Conservation (phyloP, 2,888 invertebrate genomes). For the Caradrina kadenii region DNA sequence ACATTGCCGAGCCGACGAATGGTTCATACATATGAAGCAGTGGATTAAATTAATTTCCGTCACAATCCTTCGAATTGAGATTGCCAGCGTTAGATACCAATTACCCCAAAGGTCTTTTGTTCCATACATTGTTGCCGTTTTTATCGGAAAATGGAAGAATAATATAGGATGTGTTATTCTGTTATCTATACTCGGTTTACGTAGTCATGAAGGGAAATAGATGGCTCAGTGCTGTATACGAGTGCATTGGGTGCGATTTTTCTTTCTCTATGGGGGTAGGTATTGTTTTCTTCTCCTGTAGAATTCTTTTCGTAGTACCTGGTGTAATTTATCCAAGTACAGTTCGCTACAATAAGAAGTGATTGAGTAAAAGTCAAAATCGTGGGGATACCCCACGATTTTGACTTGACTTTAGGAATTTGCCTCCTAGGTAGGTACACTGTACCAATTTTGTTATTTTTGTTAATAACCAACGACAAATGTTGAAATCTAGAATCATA, state of each 20-base stretch:
- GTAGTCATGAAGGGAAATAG: slow-evolving; percentile 23
- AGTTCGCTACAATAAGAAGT: neutral
- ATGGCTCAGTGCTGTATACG: slow-evolving; percentile 21
- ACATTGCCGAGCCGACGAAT: too few species aligned
- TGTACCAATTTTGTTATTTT: too few species aligned
- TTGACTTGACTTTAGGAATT: too few species aligned
- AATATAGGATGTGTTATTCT: slow-evolving; percentile 16
- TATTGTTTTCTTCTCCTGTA: neutral
- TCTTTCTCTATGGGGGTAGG: slow-evolving; percentile 1
- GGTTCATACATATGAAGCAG: neutral
- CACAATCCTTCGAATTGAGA: neutral
- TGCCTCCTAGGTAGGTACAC: too few species aligned
- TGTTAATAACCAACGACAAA: too few species aligned
- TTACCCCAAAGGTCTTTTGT: neutral
- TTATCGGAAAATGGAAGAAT: slow-evolving; percentile 26
- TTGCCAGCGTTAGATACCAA: neutral
- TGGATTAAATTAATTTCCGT: neutral
- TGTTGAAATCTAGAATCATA: too few species aligned
- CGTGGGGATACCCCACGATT: too few species aligned
- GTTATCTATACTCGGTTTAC: slow-evolving; percentile 23
- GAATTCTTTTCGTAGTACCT: neutral
- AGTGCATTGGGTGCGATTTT: slow-evolving; percentile 25
- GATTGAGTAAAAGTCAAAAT: too few species aligned
- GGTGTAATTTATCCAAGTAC: neutral
- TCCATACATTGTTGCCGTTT: neutral